Evolutionary conservation across 2,888 invertebrate species (phyloP), one percentile per base, ranked within the genome.

Genomic region (Trichopoda pennipes): DNA sequence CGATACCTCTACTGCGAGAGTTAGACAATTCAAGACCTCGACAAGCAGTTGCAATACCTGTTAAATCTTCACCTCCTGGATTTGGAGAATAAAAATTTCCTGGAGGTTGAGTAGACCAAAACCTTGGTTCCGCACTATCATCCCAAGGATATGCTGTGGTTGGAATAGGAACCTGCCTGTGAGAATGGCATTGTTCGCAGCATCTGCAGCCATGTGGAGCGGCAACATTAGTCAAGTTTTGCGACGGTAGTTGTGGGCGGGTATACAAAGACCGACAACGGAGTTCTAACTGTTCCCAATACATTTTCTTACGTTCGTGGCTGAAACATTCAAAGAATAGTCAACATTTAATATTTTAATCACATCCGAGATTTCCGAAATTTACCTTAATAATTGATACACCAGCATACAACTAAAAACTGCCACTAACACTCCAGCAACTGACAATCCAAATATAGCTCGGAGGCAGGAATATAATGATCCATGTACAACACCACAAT

Each of bases 261-360:
- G 91, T 91, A 87, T 96, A 96, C 77, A 97, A 90, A 0, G 96
- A 95, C 81, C 97, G 93, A 89, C 97, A 96, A 75, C 96, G 92
- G 69, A 97, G 91, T 89, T 97, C 97, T 90, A 97, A 89, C 91
- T 97, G 97, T 87, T 97, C 97, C 97, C 97, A 97, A 90, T 97
- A 97, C 95, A 96, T 97, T 92, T 97, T 97, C 92, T 97, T 97
- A 83, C 96, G 95, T 91, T 97, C 97, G 89, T 97, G 97, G 85
- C 97, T 96, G 16, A 4, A 44, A 23, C 38, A 9, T 51, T 63
- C n/a, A n/a, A 42, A 6, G 0, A 56, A 17, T 47, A n/a, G 0
- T 7, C 8, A 47, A 28, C 28, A 35, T 14, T 12, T 0, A 14
- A 23, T 38, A 14, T 9, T 51, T 9, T 17, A 7, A 19, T 2